A percentile compares a stretch with the other conserved stretches of the same genome.
These are phyloP conservation scores for Coluber constrictor DNA, from an alignment of 2,797 vertebrate genomes.

Conservation along the genomic window DNA sequence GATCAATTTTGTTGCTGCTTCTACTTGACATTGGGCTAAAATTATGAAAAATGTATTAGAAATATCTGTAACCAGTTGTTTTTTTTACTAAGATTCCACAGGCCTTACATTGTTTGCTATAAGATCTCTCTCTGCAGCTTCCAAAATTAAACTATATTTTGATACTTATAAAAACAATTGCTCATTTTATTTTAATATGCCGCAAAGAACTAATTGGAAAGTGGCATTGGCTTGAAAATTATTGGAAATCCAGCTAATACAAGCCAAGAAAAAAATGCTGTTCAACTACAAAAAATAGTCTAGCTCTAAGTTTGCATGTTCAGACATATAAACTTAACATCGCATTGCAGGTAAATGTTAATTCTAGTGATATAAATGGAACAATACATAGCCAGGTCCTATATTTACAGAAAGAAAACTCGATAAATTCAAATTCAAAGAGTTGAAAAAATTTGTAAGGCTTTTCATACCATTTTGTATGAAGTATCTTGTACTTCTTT, in stretches of 20 bases:
- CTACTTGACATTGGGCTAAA: background rate
- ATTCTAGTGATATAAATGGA: constrained; percentile 51
- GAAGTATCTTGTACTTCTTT: constrained; percentile 52
- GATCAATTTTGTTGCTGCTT: background rate
- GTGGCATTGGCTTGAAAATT: constrained; percentile 12
- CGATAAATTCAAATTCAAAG: background rate
- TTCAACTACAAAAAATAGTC: background rate
- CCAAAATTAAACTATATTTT: background rate
- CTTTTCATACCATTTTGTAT: constrained; percentile 60
- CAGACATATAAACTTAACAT: constrained; percentile 12
- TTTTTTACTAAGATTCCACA: background rate
- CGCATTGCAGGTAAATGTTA: constrained; percentile 37
- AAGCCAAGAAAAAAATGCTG: constrained; percentile 7
- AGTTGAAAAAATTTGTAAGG: constrained; percentile 17
- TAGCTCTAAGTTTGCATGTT: constrained; percentile 1
- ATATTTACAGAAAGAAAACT: background rate
- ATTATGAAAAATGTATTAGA: background rate
- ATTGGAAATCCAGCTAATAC: background rate
- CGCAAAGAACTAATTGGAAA: background rate
- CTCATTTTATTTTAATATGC: constrained; percentile 1
- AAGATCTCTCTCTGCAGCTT: background rate
- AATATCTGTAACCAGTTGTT: background rate
- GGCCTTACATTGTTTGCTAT: background rate
- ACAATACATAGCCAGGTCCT: constrained; percentile 45
- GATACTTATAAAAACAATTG: constrained; percentile 5